A percentile compares a stretch with the other conserved stretches of the same genome.
Evolutionary conservation across 2,888 invertebrate species (phyloP).

Genomic region (Drosophila crucigera): DNA sequence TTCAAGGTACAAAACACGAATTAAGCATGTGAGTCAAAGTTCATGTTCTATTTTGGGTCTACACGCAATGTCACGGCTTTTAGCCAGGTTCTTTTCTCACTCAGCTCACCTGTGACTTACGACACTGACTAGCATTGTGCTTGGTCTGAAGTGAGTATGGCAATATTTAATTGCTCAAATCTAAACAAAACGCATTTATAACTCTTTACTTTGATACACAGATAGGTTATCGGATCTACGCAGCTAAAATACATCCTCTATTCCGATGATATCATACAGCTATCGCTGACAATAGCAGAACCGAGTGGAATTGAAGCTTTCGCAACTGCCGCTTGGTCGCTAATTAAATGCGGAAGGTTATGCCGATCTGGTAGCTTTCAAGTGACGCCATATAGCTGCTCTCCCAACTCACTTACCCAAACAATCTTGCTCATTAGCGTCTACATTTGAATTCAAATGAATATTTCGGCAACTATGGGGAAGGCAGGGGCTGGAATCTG

Average conservation of each 20-base stretch:
- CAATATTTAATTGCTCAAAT: slow-evolving; percentile 22
- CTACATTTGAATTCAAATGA: slow-evolving; percentile 37
- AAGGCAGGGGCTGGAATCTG: not conserved
- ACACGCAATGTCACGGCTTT: slow-evolving; percentile 2
- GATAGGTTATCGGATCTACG: slow-evolving; percentile 40
- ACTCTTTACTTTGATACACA: slow-evolving; percentile 8
- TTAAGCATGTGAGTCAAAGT: not conserved
- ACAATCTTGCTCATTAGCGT: slow-evolving; percentile 34
- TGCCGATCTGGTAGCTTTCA: slow-evolving; percentile 9
- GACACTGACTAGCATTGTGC: slow-evolving; percentile 70
- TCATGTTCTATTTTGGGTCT: not conserved
- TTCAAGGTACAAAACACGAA: not conserved
- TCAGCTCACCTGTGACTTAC: slow-evolving; percentile 75
- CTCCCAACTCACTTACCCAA: slow-evolving; percentile 18
- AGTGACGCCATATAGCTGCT: slow-evolving; percentile 37
- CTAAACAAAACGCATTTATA: slow-evolving; percentile 2
- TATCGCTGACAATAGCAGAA: slow-evolving; percentile 6
- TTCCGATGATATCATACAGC: slow-evolving; percentile 50
- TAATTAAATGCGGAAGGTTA: slow-evolving; percentile 51
- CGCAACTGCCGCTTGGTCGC: slow-evolving; percentile 32
- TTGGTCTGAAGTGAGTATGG: slow-evolving; percentile 19
- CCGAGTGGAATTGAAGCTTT: slow-evolving; percentile 36
- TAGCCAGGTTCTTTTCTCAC: not conserved
- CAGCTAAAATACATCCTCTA: slow-evolving; percentile 13
- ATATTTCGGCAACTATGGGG: not conserved